Base-by-base conservation (phyloP, 2,888 invertebrate species). In the Acronicta leporina region DNA sequence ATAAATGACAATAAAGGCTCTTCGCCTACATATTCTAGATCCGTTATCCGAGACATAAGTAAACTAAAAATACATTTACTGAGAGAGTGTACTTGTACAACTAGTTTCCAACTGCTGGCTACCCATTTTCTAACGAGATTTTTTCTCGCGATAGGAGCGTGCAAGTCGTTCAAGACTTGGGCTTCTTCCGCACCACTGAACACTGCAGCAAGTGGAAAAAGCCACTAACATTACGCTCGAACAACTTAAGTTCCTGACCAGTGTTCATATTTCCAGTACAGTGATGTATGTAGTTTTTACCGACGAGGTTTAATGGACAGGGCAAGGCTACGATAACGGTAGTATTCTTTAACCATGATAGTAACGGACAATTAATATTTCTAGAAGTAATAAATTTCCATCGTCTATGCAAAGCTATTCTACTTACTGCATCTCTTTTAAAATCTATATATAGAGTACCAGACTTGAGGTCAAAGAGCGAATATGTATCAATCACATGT, bases 41-140 rank as follows among this genome's bases (percentile, higher is more conserved):
- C 66, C 79, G 71, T 54, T 68, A 68, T 71, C 71, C 62, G 61
- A 65, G 62, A 52, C 49, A 56, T 68, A 54, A 70, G 54, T 52
- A 57, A 75, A 81, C 76, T 81, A 79, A 80, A 83, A 86, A 86
- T 89, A 86, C 86, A 86, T 84, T 83, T 86, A 82, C 88, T 84
- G 61, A 67, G 69, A 67, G 69, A 55, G 41, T 66, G 68, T 82
- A 85, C 83, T 82, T 68, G 86, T 78, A 79, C 73, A 83, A 88
- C 92, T 82, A 82, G 92, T 91, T 90, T 86, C 80, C 83, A 81
- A 82, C 83, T 81, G 83, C 86, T 82, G 83, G 87, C 89, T 94
- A 92, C 93, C 92, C 85, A 93, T 93, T 94, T 94, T 94, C 94
- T 92, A 93, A 94, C 93, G 80, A 91, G 92, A 88, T 93, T 89